Conservation (phyloP, 2,113 vertebrate species). For the Pteronura brasiliensis region DNA sequence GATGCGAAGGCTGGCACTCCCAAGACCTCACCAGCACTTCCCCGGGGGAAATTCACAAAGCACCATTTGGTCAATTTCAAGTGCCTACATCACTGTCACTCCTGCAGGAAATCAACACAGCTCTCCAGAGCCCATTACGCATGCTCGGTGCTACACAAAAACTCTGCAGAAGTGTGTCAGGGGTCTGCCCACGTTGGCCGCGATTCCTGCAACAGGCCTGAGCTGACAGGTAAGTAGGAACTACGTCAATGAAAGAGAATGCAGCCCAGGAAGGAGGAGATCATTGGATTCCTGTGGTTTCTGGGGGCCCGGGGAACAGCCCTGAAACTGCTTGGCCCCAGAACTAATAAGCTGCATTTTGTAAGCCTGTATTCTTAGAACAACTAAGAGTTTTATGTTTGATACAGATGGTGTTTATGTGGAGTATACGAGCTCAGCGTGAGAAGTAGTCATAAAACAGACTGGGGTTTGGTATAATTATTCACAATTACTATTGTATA, state of each 20-base stretch:
- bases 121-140: neutral
- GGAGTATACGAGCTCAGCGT: slow-evolving; percentile 70
- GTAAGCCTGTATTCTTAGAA: slow-evolving; percentile 49
- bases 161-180: neutral
- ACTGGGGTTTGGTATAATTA: slow-evolving; percentile 74
- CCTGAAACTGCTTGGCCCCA: slow-evolving; percentile 31
- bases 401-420: slow-evolving; percentile 82
- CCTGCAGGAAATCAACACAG: neutral
- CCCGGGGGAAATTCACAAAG: slow-evolving; percentile 53
- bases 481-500: slow-evolving; percentile 79
- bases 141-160: neutral
- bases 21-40: slow-evolving; percentile 59
- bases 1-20: slow-evolving; percentile 60
- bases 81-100: neutral
- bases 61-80: neutral
- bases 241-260: neutral
- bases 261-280: slow-evolving; percentile 4
- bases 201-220: neutral
- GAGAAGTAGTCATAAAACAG: slow-evolving; percentile 77
- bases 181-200: rapidly evolving
- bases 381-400: slow-evolving; percentile 69
- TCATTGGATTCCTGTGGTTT: neutral
- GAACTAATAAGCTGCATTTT: slow-evolving; percentile 53
- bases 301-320: neutral
- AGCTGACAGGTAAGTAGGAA: neutral